These are phyloP conservation scores for Chitala chitala DNA, from an alignment of 2,113 vertebrate genomes.

Conservation along the genomic window DNA sequence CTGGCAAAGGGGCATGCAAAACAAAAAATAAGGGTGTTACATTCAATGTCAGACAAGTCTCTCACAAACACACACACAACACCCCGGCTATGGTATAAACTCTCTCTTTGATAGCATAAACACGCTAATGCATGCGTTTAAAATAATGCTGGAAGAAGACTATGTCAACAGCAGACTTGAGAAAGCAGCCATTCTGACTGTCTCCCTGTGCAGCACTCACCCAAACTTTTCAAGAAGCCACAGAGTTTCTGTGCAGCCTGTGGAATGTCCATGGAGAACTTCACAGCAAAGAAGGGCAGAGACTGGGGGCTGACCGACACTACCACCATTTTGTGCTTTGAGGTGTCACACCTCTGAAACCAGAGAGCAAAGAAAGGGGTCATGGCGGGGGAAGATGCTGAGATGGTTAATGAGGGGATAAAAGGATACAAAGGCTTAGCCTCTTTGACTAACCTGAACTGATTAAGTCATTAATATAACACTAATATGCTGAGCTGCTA, in stretches of 20 bases:
- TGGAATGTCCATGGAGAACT: constrained; percentile 72
- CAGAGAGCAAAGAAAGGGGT: constrained; percentile 19
- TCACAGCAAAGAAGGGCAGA: constrained; percentile 85
- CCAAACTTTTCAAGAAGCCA: constrained; percentile 83
- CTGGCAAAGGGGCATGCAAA: constrained; percentile 57
- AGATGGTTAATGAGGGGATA: too few relatives aligned
- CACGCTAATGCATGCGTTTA: neutral
- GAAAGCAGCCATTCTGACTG: neutral
- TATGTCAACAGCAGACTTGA: neutral
- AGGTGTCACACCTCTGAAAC: constrained; percentile 67
- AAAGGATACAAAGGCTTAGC: too few relatives aligned
- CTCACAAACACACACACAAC: neutral
- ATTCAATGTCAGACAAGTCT: neutral
- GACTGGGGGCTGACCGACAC: constrained; percentile 72
- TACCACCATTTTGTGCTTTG: constrained; percentile 70
- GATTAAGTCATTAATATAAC: too few relatives aligned
- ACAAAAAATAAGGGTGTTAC: neutral
- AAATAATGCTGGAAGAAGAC: neutral
- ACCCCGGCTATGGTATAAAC: neutral
- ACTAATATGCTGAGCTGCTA: too few relatives aligned
- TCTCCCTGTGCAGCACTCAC: constrained; percentile 55
- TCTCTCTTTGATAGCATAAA: neutral
- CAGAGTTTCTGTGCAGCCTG: constrained; percentile 83
- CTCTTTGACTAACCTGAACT: neutral
- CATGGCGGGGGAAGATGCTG: too few relatives aligned